Conservation (phyloP, 2,888 invertebrate species). For the Pollenia angustigena region DNA sequence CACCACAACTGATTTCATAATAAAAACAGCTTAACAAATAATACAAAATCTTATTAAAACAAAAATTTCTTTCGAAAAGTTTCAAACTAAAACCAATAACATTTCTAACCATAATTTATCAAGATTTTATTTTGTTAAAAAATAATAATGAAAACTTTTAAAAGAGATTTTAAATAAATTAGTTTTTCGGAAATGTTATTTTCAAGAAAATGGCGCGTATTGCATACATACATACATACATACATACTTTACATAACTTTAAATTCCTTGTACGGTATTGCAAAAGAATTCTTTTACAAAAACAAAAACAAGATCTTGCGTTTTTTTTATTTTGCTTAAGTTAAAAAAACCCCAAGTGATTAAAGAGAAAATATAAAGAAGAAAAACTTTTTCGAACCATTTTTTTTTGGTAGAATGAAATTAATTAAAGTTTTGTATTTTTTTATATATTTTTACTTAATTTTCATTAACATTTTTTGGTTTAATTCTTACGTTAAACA, state of each 20-base stretch:
- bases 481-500: no score
- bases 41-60: no score
- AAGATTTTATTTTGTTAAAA: no score
- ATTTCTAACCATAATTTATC: no score
- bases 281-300: neutral
- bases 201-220: neutral
- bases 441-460: neutral
- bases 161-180: constrained; percentile 12
- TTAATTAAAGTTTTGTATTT: constrained; percentile 27
- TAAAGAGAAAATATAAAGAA: neutral
- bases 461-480: neutral
- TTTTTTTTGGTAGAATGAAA: neutral
- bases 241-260: neutral
- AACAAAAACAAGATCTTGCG: neutral
- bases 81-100: no score
- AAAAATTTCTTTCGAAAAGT: no score
- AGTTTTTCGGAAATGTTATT: neutral
- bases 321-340: constrained; percentile 34
- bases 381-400: neutral
- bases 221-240: neutral
- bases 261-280: neutral
- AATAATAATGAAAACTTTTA: neutral
- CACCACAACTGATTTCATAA: no score
- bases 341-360: neutral
- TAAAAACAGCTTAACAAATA: no score